Evolutionary conservation across 2,888 invertebrate genomes (phyloP), one percentile per base, ranked within the genome.

Genomic region (Vannuccia rotundouncinata): DNA sequence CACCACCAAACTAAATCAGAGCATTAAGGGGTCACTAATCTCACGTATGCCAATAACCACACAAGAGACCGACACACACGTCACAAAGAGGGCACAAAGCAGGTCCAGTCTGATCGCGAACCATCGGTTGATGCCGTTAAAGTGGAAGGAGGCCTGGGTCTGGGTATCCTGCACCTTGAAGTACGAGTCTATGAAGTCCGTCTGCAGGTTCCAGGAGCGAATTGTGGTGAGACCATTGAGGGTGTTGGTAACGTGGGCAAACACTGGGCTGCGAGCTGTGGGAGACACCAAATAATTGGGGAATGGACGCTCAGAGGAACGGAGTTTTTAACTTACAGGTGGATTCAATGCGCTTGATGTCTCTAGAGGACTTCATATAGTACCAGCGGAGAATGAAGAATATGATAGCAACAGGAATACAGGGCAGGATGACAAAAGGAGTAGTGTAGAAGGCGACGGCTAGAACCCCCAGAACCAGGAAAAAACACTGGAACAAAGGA

Each of bases 71-170:
- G 95, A 94, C 0, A 96, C 95, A 74, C 93, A 87, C 0, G 92
- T 91, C 81, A 97, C 93, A 88, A 95, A 97, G 1, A 93, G 83
- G 0, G 94, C 91, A 86, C 95, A 95, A 78, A 95, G 91, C 83
- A 94, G 90, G 87, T 98, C 98, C 84, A 98, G 89, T 91, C 94
- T 94, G 85, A 95, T 93, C 0, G 95, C 96, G 85, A 98, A 95
- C 84, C 97, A 95, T 82, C 96, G 92, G 25, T 94, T 93, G 1
- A 94, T 92, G 0, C 93, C 91, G 79, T 98, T 91, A 87, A 95
- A 95, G 85, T 94, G 90, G 86, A 92, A 96, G 93, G 94, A 97
- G 1, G 96, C 93, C 0, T 95, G 93, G 79, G 95, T 94, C 86
- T 97, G 95, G 1, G 91, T 86, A 85, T 93, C 91, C 83, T 88